phyloP scores from a whole-genome alignment of 2,797 vertebrate genomes.

The Enteromius afrohamiltoni region DNA sequence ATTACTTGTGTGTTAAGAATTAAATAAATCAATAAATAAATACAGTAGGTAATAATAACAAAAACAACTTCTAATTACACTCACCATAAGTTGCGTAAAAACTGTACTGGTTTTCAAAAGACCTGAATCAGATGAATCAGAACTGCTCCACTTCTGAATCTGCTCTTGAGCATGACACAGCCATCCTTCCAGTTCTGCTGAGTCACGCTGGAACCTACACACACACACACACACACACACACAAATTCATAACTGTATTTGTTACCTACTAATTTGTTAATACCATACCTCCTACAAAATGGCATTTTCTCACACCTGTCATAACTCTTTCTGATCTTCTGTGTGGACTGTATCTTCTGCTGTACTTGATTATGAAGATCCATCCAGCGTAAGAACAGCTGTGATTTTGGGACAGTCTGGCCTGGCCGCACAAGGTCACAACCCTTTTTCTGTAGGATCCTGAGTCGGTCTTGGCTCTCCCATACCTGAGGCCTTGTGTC shows the following conservation, averaged over 20 bases:
- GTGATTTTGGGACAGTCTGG: constrained; percentile 72
- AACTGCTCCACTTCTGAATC: constrained; percentile 79
- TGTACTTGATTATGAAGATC: constrained; percentile 76
- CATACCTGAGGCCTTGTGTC: constrained; percentile 78
- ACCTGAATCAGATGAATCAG: constrained; percentile 69
- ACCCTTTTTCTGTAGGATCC: constrained; percentile 64
- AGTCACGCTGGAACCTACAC: constrained; percentile 86
- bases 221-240: constrained; percentile 39
- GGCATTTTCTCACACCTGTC: constrained; percentile 72
- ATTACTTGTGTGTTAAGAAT: not conserved
- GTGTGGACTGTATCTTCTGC: constrained; percentile 79
- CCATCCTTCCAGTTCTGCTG: constrained; percentile 80
- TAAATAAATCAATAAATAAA: not conserved
- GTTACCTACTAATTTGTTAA: not conserved
- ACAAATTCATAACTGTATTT: not conserved
- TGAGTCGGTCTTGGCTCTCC: constrained; percentile 79
- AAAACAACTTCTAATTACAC: not conserved
- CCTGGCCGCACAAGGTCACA: constrained; percentile 60
- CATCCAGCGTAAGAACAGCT: constrained; percentile 85
- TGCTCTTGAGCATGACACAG: constrained; percentile 77
- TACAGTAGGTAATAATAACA: too few relatives aligned
- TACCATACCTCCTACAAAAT: not conserved
- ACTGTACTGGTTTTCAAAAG: constrained; percentile 74
- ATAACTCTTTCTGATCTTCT: constrained; percentile 74
- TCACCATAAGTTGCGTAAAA: constrained; percentile 84